Conservation (phyloP, 2,888 invertebrate genomes). For the Ichneumoninae sp. region DNA sequence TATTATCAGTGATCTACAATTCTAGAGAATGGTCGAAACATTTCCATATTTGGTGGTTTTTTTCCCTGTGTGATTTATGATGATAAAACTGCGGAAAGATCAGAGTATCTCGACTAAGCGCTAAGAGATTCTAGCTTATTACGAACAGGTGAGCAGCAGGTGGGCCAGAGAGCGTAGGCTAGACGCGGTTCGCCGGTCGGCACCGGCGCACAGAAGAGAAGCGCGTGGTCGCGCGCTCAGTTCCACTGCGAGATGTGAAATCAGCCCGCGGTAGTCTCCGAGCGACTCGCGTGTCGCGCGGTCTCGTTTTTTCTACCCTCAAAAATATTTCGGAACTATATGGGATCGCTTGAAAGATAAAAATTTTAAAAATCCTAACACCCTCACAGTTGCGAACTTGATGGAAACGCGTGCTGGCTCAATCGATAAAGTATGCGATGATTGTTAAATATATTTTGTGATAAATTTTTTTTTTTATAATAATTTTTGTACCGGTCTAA, state of each 20-base stretch:
- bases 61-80: neutral
- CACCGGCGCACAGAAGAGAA: constrained; percentile 63
- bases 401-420: neutral
- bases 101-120: neutral
- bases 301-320: constrained; percentile 67
- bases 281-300: constrained; percentile 78
- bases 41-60: neutral
- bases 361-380: neutral
- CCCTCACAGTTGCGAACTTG: neutral
- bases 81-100: neutral
- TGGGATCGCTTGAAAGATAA: neutral
- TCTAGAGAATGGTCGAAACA: neutral
- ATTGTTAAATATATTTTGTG: constrained; percentile 22
- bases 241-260: constrained; percentile 64
- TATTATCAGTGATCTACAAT: neutral
- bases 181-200: constrained; percentile 43
- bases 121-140: neutral
- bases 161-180: constrained; percentile 34
- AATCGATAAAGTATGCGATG: constrained; percentile 6
- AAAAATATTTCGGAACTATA: neutral
- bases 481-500: neutral
- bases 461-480: neutral
- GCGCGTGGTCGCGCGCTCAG: constrained; percentile 57
- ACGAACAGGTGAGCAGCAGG: constrained; percentile 61
- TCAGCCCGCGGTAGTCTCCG: constrained; percentile 74